Evolutionary conservation across 2,113 vertebrate genomes (phyloP), one percentile per base, ranked within the genome.

Genomic region (Corvus hawaiiensis): DNA sequence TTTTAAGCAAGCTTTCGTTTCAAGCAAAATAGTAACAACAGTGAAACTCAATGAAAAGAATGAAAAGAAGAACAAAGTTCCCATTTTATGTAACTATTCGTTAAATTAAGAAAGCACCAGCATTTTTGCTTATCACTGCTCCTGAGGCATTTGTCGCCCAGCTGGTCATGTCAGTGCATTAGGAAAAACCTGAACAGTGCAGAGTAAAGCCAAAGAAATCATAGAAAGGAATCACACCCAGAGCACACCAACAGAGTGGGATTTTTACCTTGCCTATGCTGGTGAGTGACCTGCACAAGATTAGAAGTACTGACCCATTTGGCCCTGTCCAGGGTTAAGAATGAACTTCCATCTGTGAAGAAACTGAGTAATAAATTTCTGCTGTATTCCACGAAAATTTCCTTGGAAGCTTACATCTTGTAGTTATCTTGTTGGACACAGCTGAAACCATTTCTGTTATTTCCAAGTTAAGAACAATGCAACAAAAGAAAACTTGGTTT

Each of bases 241-340:
- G 55, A 56, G 48, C 92, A 95, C 56, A 74, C 49, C 56, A 78
- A 87, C 2, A 0, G 63, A 74, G 68, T 23, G 30, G 32, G 67
- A 73, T 44, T 90, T 90, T 85, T 95, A 94, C 97, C 94, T 97
- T 37, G 62, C 84, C 84, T 93, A 77, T 1, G 66, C 69, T 89
- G 84, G 73, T 83, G 77, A 67, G 85, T 84, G 95, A 96, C 97
- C 97, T 98, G 97, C 93, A 98, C 95, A 89, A 98, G 97, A 96
- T 95, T 97, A 96, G 98, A 97, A 86, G 98, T 98, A 98, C 98
- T 98, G 96, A 97, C 96, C 97, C 98, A 98, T 74, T 96, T 98
- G 96, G 95, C 97, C 92, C 98, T 98, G 97, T 95, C 97, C 97
- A 98, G 96, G 13, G 76, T 93, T 95, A 97, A 49, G 84, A 96